Base-by-base conservation (phyloP, 2,888 invertebrate genomes). In the Lochmaea capreae region DNA sequence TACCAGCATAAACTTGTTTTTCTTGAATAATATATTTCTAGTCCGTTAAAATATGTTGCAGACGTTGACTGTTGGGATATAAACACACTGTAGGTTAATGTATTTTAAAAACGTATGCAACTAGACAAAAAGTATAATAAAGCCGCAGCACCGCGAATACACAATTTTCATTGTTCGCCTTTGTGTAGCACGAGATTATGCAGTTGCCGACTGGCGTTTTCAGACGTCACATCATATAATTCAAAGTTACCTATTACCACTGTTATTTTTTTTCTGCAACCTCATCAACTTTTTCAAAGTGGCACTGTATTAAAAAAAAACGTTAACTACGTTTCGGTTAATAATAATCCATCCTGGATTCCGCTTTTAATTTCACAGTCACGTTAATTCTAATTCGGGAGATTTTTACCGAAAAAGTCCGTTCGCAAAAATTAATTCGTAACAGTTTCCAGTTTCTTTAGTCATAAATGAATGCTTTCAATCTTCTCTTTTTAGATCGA, bases 391-490 rank as follows among this genome's bases (percentile, higher is more conserved):
- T 46, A 65, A 65, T 46, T 4, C 14, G 18, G 46, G 49, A 26
- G 46, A 49, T 61, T 39, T 61, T 33, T 10, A 39, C 8, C 14
- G 43, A 26, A 63, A 52, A 66, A 52, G 66, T 14, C 8, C 39
- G 33, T 52, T 57, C 66, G 54, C 22, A n/a, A 52, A 54, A 66
- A 66, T 66, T 66, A 66, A 57, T 66, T 66, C 52, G 33, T 39
- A 39, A 33, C 26, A 57, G 43, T 63, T 52, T 54, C 26, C 66
- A 65, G 43, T 67, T 67, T 43, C 42, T 42, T 67, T 42, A 67
- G 18, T 54, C 42, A 16, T 43, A 22, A 54, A 39, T 58, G 57
- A 67, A 67, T 57, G 57, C 18, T 18, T 58, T 42, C n/a, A 26
- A 57, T 43, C 67, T 67, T 67, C 26, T 14, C 26, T 67, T 67